phyloP scores from a whole-genome alignment of 2,797 vertebrate genomes.

The Bucorvus abyssinicus region DNA sequence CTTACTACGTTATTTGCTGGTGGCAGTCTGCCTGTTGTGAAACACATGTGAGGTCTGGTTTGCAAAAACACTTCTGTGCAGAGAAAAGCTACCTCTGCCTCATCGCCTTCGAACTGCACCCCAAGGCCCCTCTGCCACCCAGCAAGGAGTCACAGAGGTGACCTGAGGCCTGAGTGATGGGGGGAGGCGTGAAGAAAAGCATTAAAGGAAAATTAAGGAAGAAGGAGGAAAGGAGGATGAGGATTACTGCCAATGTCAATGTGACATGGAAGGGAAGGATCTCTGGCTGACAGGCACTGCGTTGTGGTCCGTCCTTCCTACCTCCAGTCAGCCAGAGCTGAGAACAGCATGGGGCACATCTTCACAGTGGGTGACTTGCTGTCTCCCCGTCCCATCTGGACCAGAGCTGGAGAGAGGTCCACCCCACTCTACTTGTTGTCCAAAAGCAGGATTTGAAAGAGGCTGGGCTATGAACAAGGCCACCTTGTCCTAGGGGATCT shows the following conservation, averaged over 20 bases:
- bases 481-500: background rate
- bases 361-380: background rate
- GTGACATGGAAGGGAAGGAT: background rate
- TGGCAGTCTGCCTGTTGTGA: background rate
- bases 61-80: background rate
- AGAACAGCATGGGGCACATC: background rate
- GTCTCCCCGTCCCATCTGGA: background rate
- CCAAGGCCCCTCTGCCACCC: background rate
- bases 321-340: background rate
- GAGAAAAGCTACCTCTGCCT: background rate
- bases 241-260: accelerated
- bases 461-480: background rate
- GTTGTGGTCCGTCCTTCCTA: background rate
- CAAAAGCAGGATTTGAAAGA: background rate
- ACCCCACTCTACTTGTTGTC: accelerated
- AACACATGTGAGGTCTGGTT: background rate
- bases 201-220: background rate
- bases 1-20: background rate
- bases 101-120: background rate
- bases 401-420: background rate
- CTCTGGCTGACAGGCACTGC: background rate
- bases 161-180: background rate
- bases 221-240: background rate
- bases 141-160: background rate
- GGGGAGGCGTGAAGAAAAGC: background rate